Base-by-base conservation (phyloP, 2,113 vertebrate species). In the Carassius auratus region DNA sequence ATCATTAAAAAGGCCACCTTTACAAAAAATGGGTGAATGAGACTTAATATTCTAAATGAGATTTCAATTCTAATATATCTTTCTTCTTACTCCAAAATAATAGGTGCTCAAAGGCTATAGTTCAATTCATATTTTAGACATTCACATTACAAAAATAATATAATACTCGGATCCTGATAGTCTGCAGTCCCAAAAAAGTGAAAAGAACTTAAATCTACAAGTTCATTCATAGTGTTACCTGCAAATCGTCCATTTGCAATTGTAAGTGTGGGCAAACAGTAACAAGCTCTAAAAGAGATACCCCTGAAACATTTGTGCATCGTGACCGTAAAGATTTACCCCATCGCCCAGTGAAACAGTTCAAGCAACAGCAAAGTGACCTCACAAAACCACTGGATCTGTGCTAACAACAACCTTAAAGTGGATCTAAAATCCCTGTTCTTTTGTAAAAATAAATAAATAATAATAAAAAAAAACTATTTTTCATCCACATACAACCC, bases 301-400 rank as follows among this genome's bases (percentile, higher is more conserved):
- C 30, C 85, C 55, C 78, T 81, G 79, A 62, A 79, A 85, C 75
- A 33, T 66, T 55, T 82, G 80, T 82, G 80, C 64, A 71, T 68
- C 62, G 64, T 71, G 42, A 73, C 61, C 2, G 38, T 45, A 23
- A 73, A 71, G 33, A 75, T 52, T 23, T 13, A 26, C 26, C 68
- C 50, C 15, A 59, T 79, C n/a, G 21, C 76, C 38, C 14, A 50
- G 19, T 36, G 62, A 21, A 78, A 78, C 62, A 42, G 62, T 42
- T 45, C 33, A 81, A 52, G 38, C 38, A 42, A 42, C 38, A 42
- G 38, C 7, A 42, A 84, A 42, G 38, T 42, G 45, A 48, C 76
- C 68, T 36, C 21, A 38, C 4, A 30, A 30, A 81, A 81, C 50
- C 30, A 71, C 15, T 26, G 15, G 62, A 69, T 36, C 12, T 4